Conservation (phyloP, 2,113 vertebrate species). For the Entomyzon cyanotis region DNA sequence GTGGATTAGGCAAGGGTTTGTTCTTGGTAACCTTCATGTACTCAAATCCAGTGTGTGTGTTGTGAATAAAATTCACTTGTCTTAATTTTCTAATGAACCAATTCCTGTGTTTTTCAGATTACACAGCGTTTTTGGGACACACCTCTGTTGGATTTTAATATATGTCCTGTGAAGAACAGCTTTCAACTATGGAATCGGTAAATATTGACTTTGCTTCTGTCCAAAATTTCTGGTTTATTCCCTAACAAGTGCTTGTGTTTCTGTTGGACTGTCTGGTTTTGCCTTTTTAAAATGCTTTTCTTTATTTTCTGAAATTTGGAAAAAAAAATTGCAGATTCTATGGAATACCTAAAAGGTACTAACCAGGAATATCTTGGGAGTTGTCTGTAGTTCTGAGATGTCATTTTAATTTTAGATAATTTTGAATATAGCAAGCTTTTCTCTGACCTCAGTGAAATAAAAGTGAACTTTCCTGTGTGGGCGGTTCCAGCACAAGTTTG, state of each 20-base stretch:
- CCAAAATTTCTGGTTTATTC: not conserved
- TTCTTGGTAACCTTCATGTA: not conserved
- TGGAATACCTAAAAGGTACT: not conserved
- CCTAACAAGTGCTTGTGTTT: not conserved
- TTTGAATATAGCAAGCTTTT: not conserved
- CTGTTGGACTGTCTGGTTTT: not conserved
- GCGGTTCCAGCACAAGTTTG: not conserved
- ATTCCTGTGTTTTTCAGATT: constrained; percentile 78
- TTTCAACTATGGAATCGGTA: constrained; percentile 97
- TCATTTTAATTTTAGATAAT: not conserved
- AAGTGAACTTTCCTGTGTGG: not conserved
- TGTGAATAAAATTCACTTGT: not conserved
- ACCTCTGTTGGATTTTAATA: constrained; percentile 82
- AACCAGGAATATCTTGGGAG: not conserved
- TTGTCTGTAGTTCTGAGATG: not conserved
- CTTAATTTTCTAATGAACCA: not conserved
- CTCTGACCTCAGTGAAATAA: not conserved
- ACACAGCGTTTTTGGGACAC: constrained; percentile 64
- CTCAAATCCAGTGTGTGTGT: not conserved
- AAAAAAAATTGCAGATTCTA: not conserved
- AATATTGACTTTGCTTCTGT: constrained; percentile 62
- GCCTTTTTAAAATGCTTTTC: not conserved
- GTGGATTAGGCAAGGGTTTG: not conserved
- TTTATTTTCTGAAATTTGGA: not conserved
- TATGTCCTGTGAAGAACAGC: constrained; percentile 77